Conservation (phyloP, 2,797 vertebrate genomes). For the Malacoctenus gilli region DNA sequence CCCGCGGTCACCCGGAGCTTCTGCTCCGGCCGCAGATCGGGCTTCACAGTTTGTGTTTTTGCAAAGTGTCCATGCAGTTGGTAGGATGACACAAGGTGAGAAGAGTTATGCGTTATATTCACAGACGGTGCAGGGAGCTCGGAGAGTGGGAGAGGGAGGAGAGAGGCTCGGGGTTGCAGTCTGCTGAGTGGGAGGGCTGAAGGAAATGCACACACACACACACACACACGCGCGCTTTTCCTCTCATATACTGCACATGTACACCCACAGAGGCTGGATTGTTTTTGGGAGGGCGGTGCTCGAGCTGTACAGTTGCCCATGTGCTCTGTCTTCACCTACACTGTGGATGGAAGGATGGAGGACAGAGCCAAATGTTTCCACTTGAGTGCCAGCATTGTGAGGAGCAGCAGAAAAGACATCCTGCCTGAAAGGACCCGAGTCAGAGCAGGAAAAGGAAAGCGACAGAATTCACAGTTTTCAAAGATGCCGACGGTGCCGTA, state of each 20-base stretch:
- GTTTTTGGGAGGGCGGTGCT: constrained; percentile 52
- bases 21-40: background rate
- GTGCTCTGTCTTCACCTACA: constrained; percentile 58
- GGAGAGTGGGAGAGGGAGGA: constrained; percentile 24
- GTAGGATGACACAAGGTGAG: constrained; percentile 53
- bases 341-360: constrained; percentile 73
- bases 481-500: constrained; percentile 64
- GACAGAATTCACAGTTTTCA: constrained; percentile 72
- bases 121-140: constrained; percentile 39
- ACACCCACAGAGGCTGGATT: constrained; percentile 56
- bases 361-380: constrained; percentile 74
- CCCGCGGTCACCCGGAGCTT: constrained; percentile 23
- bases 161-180: constrained; percentile 40
- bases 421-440: constrained; percentile 45
- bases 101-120: constrained; percentile 42
- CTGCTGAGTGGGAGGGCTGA: constrained; percentile 25
- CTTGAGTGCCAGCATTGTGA: constrained; percentile 43
- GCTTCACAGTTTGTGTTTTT: constrained; percentile 64
- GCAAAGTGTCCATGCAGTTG: constrained; percentile 70
- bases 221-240: constrained; percentile 3
- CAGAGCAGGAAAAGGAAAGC: constrained; percentile 29
- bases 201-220: constrained; percentile 16
- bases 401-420: constrained; percentile 50
- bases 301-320: constrained; percentile 58
- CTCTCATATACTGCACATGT: constrained; percentile 43